Conservation (phyloP, 2,797 vertebrate species). For the Chelon auratus region DNA sequence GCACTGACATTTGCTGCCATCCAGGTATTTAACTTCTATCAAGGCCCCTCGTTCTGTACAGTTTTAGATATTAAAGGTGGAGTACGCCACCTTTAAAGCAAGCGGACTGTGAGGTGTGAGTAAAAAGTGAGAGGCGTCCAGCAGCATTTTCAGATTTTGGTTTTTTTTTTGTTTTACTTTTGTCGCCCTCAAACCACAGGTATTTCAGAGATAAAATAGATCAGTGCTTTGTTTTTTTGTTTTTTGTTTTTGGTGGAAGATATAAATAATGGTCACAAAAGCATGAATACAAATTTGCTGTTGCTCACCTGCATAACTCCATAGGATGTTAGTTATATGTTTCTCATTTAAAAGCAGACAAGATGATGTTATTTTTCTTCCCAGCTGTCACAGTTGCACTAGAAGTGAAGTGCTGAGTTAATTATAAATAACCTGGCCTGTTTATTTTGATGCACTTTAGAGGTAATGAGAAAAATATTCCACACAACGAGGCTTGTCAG, state of each 20-base stretch:
- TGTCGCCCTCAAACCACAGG: neutral
- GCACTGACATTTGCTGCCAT: conserved; percentile 93
- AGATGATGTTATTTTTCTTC: neutral
- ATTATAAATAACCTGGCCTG: neutral
- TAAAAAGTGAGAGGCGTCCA: neutral
- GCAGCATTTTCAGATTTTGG: neutral
- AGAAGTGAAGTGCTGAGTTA: neutral
- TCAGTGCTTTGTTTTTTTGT: neutral
- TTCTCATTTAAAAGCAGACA: neutral
- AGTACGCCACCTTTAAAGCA: neutral
- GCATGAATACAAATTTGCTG: neutral
- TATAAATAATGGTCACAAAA: neutral
- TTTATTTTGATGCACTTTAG: neutral
- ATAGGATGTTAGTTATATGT: neutral
- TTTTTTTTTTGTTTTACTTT: neutral
- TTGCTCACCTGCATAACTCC: neutral
- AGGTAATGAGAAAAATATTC: neutral
- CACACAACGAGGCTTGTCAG: too few relatives aligned
- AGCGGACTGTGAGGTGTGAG: neutral
- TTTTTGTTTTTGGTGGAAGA: too few relatives aligned
- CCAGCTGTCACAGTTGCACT: too few relatives aligned
- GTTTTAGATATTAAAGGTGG: too few relatives aligned
- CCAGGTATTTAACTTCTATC: conserved; percentile 85
- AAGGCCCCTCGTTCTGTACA: neutral
- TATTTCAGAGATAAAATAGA: neutral